Base-by-base conservation (phyloP, 2,888 invertebrate genomes). In the Drosophila anomelani region DNA sequence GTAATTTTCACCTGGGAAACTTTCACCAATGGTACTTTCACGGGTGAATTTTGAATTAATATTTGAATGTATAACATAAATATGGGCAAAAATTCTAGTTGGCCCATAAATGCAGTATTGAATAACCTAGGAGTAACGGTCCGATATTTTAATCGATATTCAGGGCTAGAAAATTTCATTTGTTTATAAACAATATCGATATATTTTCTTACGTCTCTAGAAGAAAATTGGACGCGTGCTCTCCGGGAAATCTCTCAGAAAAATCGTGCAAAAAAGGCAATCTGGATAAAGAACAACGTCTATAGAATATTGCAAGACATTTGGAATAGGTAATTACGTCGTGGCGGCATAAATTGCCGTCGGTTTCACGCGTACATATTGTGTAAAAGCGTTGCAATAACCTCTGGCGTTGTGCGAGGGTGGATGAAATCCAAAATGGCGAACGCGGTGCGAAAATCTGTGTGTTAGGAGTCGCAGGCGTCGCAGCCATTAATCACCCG, bases 381-480 rank as follows among this genome's bases (percentile, higher is more conserved):
- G 6, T 13, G 23, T 2, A 38, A 32, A 29, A 43, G 23, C 10
- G 10, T 6, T 15, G 12, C 15, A 26, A 49, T 51, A 36, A 51
- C 51, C 34, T 51, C 36, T 41, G 12, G 39, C 13, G 20, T 39
- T 68, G 32, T n/a, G 36, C 56, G 17, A 32, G 72, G 66, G 66
- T 58, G 53, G 43, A 23, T 10, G 29, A 85, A 88, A 86, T 78
- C 49, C 89, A 86, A 86, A 85, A 86, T 86, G 86, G 86, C 86
- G 88, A 75, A 78, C 72, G 57, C 73, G 53, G n/a, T 68, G 66
- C 71, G 55, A 71, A 77, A 69, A 76, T 51, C 20, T 13, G 34
- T 51, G 10, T 51, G 49, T 20, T 34, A 75, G 26, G 6, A 58
- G 23, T 44, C 67, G 17, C 41, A 36, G 49, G 44, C 41, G 51